Conservation (phyloP, 2,888 invertebrate genomes). For the Oegoconia quadripuncta region DNA sequence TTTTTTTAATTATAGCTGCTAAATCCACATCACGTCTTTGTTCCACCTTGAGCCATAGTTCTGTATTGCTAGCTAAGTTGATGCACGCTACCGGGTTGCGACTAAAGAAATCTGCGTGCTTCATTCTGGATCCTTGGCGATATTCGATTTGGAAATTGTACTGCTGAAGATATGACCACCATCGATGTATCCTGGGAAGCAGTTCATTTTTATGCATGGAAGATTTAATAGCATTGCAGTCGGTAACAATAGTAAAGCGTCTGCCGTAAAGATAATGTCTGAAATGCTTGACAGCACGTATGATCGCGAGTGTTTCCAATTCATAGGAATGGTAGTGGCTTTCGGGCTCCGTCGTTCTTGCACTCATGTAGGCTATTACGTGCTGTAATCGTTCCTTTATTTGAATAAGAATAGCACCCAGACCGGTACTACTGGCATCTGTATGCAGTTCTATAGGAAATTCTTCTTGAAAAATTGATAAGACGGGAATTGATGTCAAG, state of each 20-base stretch:
- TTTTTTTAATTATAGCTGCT: not conserved
- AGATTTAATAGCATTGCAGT: constrained; percentile 15
- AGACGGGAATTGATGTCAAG: constrained; percentile 15
- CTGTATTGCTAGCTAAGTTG: not conserved
- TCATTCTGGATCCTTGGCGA: constrained; percentile 15
- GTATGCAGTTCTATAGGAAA: constrained; percentile 16
- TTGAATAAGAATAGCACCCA: constrained; percentile 21
- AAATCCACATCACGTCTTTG: not conserved
- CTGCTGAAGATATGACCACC: constrained; percentile 17
- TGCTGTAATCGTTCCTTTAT: constrained; percentile 4
- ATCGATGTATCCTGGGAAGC: constrained; percentile 15
- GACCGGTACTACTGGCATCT: constrained; percentile 11
- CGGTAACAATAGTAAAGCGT: constrained; percentile 10
- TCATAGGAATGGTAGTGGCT: constrained; percentile 20
- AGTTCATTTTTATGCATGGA: constrained; percentile 12
- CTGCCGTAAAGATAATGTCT: constrained; percentile 14
- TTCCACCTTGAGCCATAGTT: not conserved
- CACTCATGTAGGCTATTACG: constrained; percentile 14
- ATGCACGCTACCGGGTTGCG: constrained; percentile 18
- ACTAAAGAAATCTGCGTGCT: constrained; percentile 25
- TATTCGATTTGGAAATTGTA: constrained; percentile 20
- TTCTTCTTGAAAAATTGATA: constrained; percentile 18
- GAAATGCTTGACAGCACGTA: constrained; percentile 8
- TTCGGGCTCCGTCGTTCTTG: constrained; percentile 14
- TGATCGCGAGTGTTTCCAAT: constrained; percentile 20